A percentile compares a stretch with the other conserved stretches of the same genome.
phyloP scores from a whole-genome alignment of 1,140 invertebrate genomes.

The Parasteatoda tepidariorum region DNA sequence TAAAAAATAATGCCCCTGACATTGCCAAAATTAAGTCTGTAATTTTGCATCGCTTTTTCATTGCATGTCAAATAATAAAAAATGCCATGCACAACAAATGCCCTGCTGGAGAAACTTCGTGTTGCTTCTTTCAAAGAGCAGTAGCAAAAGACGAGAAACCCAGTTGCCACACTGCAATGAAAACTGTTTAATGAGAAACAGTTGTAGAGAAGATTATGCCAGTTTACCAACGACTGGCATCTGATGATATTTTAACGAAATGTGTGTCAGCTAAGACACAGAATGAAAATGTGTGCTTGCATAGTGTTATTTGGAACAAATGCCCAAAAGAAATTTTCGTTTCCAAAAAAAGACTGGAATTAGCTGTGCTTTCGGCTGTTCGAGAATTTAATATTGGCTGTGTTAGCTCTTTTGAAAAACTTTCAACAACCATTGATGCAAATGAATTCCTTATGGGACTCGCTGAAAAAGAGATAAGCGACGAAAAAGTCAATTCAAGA shows the following conservation, averaged over 20 bases:
- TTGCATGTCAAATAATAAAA: not conserved
- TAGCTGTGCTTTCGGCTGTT: not conserved
- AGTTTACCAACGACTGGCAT: not conserved
- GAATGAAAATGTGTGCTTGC: not conserved
- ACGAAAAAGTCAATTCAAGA: not conserved
- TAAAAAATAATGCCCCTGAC: not conserved
- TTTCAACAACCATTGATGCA: no score
- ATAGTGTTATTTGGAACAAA: not conserved
- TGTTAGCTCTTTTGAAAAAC: no score
- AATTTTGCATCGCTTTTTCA: conserved; percentile 21
- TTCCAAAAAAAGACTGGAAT: not conserved
- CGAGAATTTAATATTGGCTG: not conserved
- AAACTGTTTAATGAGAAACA: not conserved
- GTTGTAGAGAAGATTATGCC: not conserved
- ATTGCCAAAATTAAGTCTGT: not conserved
- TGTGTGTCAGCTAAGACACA: not conserved
- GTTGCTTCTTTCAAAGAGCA: not conserved
- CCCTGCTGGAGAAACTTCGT: not conserved
- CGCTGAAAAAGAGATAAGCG: not conserved
- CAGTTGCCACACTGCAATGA: not conserved
- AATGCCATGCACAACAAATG: not conserved
- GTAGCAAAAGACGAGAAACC: not conserved
- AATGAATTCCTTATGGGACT: not conserved
- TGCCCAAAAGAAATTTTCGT: not conserved
- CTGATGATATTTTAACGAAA: not conserved